phyloP scores from a whole-genome alignment of 2,113 vertebrate genomes.

The Aplodontia rufa region DNA sequence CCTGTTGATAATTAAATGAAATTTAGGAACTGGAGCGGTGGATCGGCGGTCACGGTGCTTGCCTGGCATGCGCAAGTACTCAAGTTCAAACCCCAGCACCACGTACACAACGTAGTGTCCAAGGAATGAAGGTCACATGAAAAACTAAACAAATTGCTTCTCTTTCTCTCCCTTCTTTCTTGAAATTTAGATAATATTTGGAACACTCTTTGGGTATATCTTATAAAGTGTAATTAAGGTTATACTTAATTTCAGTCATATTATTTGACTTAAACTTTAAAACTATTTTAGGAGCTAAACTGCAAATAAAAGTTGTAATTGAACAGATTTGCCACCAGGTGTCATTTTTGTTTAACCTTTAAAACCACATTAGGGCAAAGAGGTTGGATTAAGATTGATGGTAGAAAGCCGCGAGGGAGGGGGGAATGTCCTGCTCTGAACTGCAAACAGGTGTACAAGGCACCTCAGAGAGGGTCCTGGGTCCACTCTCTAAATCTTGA shows the following conservation, averaged over 20 bases:
- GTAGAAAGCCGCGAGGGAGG: too few relatives aligned
- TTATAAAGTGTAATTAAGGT: not conserved
- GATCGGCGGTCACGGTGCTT: too few relatives aligned
- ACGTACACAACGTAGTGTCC: too few relatives aligned
- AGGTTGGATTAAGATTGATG: not conserved
- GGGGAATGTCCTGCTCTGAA: not conserved
- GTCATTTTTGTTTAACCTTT: slow-evolving; percentile 60
- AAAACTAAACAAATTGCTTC: too few relatives aligned
- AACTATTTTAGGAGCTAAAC: not conserved
- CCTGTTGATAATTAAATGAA: not conserved
- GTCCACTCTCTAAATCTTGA: not conserved
- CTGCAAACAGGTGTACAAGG: not conserved
- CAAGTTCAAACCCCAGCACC: too few relatives aligned
- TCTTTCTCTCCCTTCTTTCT: too few relatives aligned
- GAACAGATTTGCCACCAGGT: slow-evolving; percentile 67
- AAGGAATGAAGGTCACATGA: too few relatives aligned
- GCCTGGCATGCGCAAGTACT: too few relatives aligned
- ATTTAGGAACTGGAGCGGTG: too few relatives aligned
- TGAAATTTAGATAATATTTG: not conserved
- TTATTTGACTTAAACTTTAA: slow-evolving; percentile 20
- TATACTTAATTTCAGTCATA: not conserved
- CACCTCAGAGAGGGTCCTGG: not conserved
- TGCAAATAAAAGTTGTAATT: slow-evolving; percentile 54
- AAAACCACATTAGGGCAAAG: not conserved
- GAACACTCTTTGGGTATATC: not conserved